Conservation (phyloP, 2,888 invertebrate genomes). For the Adelphocoris suturalis region DNA sequence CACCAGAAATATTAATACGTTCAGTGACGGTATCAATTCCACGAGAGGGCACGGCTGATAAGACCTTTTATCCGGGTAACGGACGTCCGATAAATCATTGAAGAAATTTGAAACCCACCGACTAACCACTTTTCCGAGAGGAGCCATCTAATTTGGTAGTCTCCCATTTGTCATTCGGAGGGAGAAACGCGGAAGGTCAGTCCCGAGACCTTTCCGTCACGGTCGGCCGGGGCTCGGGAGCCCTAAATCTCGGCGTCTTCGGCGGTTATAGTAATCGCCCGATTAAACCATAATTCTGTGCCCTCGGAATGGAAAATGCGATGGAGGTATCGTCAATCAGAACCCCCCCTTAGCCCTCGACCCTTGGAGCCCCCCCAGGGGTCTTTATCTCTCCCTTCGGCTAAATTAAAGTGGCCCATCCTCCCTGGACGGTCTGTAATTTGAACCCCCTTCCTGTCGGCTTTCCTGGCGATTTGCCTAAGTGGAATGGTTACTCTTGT, state of each 20-base stretch:
- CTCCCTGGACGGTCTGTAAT: constrained; percentile 29
- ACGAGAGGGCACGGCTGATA: too few species aligned
- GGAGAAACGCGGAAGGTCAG: neutral
- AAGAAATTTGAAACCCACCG: neutral
- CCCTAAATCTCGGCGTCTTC: constrained; percentile 13
- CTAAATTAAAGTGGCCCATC: constrained; percentile 31
- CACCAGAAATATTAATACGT: too few species aligned
- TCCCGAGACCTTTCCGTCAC: constrained; percentile 7
- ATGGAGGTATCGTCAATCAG: constrained; percentile 49
- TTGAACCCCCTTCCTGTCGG: neutral
- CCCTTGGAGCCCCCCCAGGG: constrained; percentile 28
- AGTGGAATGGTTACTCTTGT: neutral
- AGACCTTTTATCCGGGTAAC: neutral
- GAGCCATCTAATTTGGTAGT: constrained; percentile 22
- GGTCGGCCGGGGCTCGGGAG: neutral
- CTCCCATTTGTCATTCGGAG: constrained; percentile 18
- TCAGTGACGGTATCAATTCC: too few species aligned
- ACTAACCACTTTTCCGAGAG: neutral
- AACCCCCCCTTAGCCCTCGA: neutral
- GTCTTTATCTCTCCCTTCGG: constrained; percentile 21
- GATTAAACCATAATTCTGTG: constrained; percentile 44
- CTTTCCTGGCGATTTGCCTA: neutral
- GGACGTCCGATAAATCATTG: neutral
- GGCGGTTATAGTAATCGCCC: constrained; percentile 39
- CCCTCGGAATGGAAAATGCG: constrained; percentile 37